These are phyloP conservation scores for Radopholus similis DNA, from an alignment of 1,140 invertebrate species.

Conservation along the genomic window DNA sequence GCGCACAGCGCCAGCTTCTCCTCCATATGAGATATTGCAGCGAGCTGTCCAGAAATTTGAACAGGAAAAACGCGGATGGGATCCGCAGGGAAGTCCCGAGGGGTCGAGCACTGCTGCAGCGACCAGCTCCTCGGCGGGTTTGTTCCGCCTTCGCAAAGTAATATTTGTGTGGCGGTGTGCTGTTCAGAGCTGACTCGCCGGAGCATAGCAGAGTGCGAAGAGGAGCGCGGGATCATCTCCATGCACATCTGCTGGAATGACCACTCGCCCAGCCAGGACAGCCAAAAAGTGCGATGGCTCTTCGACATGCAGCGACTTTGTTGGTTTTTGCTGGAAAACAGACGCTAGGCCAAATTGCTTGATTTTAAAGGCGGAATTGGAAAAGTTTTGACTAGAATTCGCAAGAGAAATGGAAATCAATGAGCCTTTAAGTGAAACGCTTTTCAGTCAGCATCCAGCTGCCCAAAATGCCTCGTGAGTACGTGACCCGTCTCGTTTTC, in stretches of 20 bases:
- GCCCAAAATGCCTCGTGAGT: constrained; percentile 94
- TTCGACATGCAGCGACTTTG: constrained; percentile 73
- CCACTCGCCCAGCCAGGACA: constrained; percentile 9
- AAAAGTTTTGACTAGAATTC: constrained; percentile 11
- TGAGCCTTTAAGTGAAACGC: constrained; percentile 83
- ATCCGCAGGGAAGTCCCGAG: neutral
- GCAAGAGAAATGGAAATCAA: constrained; percentile 19
- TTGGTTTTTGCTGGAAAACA: neutral
- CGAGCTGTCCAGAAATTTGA: neutral
- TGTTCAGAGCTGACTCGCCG: constrained; percentile 13
- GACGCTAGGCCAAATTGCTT: neutral
- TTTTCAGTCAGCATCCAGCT: constrained; percentile 92
- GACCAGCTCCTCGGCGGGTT: no score
- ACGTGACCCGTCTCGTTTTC: constrained; percentile 92
- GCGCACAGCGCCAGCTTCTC: neutral
- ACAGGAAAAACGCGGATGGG: neutral
- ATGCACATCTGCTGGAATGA: constrained; percentile 38
- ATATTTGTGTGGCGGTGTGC: no score
- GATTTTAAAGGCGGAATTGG: constrained; percentile 13
- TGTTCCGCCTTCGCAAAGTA: neutral
- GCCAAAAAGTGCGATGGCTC: constrained; percentile 70
- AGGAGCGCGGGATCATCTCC: constrained; percentile 31
- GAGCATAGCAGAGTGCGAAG: constrained; percentile 32
- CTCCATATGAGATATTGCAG: neutral
- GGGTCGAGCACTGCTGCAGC: neutral